Base-by-base conservation (phyloP, 2,888 invertebrate species). In the Orthosia cruda region DNA sequence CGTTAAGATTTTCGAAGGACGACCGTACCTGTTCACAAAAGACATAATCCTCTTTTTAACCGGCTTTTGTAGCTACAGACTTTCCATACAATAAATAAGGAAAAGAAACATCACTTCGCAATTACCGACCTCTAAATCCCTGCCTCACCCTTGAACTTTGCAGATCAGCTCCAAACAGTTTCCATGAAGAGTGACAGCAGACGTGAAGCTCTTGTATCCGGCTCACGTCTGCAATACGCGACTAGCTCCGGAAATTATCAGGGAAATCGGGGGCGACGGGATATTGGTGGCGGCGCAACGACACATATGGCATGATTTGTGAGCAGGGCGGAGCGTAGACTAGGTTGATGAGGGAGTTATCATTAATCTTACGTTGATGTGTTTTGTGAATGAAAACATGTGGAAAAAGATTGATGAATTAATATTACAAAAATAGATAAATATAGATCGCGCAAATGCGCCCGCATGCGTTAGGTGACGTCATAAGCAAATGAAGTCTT, bases 221-320 rank as follows among this genome's bases (percentile, higher is more conserved):
- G 74, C 59, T 23, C 85, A 81, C 74, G 77, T 77, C 74, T 68
- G 74, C 76, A 71, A 66, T 81, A 72, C 77, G 74, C 61, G 63
- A 74, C 74, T 74, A 65, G 67, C 68, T 45, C 81, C 83, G 81
- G 83, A 83, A 84, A 83, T 84, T 84, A 83, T 81, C 74, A 64
- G 59, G 84, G 71, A 84, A 81, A 84, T 84, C 66, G 77, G 66
- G 77, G 59, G 32, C 64, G 57, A 54, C 69, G 81, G 81, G 77
- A 77, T 83, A 83, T 84, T 81, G 77, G 85, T 71, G 69, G 73
- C 58, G 23, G 61, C 65, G 57, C 18, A 55, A 26, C 62, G 58
- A 54, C 74, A 66, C 58, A 23, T 47, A 18, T 57, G 74, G 61
- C 58, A 20, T 18, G 11, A 23, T 40, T 15, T 57, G 71, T 49